These are phyloP conservation scores for Leucopsar rothschildi DNA, from an alignment of 2,113 vertebrate species.

Conservation along the genomic window DNA sequence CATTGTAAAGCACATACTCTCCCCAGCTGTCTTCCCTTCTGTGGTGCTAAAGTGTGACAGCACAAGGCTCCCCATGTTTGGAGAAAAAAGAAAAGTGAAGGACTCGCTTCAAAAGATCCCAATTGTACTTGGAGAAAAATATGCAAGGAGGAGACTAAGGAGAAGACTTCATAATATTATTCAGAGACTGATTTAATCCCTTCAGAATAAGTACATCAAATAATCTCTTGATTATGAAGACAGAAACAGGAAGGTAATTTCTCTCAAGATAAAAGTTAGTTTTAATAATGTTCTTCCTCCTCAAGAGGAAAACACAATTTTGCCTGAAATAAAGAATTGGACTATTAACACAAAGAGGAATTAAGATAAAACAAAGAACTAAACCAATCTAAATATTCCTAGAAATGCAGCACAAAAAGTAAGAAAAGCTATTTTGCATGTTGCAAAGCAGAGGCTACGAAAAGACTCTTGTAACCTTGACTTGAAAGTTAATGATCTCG, in stretches of 20 bases:
- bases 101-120: background rate
- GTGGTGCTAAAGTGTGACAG: background rate
- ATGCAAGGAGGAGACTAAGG: background rate
- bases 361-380: rapidly evolving
- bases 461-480: background rate
- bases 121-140: background rate
- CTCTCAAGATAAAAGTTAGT: background rate
- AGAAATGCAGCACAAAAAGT: background rate
- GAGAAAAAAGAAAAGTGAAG: background rate
- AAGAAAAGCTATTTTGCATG: background rate
- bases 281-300: background rate
- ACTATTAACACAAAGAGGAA: background rate
- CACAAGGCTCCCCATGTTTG: background rate
- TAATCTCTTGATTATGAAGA: background rate
- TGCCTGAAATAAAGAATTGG: background rate
- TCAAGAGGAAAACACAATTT: background rate
- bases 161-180: background rate
- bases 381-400: background rate
- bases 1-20: background rate
- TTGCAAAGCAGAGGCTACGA: background rate
- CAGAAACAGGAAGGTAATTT: background rate
- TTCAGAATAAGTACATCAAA: background rate
- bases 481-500: background rate
- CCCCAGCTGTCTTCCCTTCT: constrained; percentile 43
- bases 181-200: background rate